These are phyloP conservation scores for Acholoe squamosa DNA, from an alignment of 2,888 invertebrate species.

Conservation along the genomic window DNA sequence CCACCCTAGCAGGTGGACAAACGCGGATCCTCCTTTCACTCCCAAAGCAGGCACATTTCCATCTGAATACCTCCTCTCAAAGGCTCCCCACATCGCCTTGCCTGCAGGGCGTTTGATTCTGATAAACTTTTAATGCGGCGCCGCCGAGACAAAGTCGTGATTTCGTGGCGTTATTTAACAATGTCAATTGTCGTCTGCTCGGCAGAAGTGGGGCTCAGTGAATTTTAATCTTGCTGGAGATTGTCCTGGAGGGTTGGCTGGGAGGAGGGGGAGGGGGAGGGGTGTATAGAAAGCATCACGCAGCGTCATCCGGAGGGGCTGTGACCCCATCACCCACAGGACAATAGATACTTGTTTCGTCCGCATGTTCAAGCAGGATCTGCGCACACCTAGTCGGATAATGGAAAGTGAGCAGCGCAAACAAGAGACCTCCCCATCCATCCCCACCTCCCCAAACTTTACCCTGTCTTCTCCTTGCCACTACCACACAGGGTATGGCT, in stretches of 20 bases:
- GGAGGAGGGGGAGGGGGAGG: background rate
- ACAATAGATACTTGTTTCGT: slow-evolving; percentile 45
- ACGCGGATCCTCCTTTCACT: slow-evolving; percentile 17
- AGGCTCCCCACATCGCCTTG: background rate
- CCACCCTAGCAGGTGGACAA: slow-evolving; percentile 49
- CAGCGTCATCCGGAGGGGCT: background rate
- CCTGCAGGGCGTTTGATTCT: slow-evolving; percentile 46
- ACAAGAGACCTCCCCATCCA: background rate
- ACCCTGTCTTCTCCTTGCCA: background rate
- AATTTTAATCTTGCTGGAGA: slow-evolving; percentile 49
- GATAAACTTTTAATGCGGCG: slow-evolving; percentile 52
- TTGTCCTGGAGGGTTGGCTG: slow-evolving; percentile 6
- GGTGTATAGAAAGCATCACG: slow-evolving; percentile 49
- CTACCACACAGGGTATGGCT: background rate
- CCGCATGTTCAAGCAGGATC: slow-evolving; percentile 57
- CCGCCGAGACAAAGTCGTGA: slow-evolving; percentile 47
- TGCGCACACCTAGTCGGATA: slow-evolving; percentile 39
- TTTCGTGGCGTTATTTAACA: slow-evolving; percentile 59
- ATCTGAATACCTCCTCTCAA: slow-evolving; percentile 30
- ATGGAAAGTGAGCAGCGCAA: slow-evolving; percentile 47
- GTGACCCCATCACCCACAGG: slow-evolving; percentile 43
- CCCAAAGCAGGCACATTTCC: slow-evolving; percentile 17
- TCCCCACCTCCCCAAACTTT: background rate
- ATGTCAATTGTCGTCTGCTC: slow-evolving; percentile 17
- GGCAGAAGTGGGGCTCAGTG: slow-evolving; percentile 40